These are phyloP conservation scores for Acrobeloides nanus DNA, from an alignment of 2,888 invertebrate genomes.

Conservation along the genomic window DNA sequence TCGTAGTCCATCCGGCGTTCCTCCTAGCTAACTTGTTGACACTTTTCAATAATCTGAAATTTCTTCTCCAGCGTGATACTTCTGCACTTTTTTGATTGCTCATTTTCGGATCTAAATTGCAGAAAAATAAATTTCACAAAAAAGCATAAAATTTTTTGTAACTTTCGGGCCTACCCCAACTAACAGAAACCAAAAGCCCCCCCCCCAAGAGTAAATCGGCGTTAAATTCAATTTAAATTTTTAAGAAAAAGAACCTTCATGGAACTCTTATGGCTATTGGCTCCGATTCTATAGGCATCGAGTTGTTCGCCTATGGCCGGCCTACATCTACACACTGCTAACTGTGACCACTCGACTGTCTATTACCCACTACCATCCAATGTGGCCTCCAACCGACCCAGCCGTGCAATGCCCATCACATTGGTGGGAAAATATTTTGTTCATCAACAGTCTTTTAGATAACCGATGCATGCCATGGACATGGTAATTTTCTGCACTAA, in stretches of 20 bases:
- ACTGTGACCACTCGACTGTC: constrained; percentile 37
- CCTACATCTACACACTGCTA: constrained; percentile 43
- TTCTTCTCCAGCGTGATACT: too few relatives aligned
- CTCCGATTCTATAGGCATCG: constrained; percentile 46
- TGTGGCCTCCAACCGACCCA: constrained; percentile 49
- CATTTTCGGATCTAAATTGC: too few relatives aligned
- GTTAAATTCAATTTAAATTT: too few relatives aligned
- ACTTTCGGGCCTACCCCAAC: too few relatives aligned
- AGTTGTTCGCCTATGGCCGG: constrained; percentile 45
- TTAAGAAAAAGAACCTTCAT: constrained; percentile 43
- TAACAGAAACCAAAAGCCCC: too few relatives aligned
- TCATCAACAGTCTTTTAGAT: constrained; percentile 25
- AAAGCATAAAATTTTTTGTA: too few relatives aligned
- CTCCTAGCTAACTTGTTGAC: too few relatives aligned
- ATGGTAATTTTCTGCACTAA: constrained; percentile 44
- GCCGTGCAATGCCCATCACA: constrained; percentile 40
- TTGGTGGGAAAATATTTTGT: constrained; percentile 32
- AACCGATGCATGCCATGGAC: constrained; percentile 50
- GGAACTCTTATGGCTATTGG: constrained; percentile 47
- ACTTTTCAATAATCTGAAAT: too few relatives aligned
- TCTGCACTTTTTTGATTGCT: too few relatives aligned
- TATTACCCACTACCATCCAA: constrained; percentile 46
- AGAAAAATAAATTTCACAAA: too few relatives aligned
- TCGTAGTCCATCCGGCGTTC: too few relatives aligned
- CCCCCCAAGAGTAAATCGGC: too few relatives aligned